Percentiles rank a stretch among this genome's conserved stretches.
Conservation (phyloP, 2,888 invertebrate genomes). For the Aspidiotus rigidus region DNA sequence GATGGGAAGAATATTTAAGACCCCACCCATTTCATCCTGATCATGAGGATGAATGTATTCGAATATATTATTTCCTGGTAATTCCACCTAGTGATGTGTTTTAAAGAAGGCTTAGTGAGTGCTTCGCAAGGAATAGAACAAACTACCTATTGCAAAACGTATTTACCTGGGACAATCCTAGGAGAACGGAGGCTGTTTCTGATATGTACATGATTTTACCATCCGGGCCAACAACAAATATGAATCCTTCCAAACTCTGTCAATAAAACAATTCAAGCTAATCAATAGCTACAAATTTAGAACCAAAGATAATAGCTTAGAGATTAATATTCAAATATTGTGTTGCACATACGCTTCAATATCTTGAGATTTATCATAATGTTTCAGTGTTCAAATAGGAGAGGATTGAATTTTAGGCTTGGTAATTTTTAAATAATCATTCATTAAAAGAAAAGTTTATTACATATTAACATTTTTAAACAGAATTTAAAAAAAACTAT, state of each 20-base stretch:
- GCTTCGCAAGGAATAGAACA: background rate
- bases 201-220: constrained; percentile 99
- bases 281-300: no score
- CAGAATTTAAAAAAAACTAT: no score
- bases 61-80: constrained; percentile 94
- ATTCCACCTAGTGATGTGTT: constrained; percentile 95
- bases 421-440: no score
- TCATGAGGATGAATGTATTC: constrained; percentile 95
- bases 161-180: constrained; percentile 86
- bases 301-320: no score
- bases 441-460: no score
- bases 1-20: constrained; percentile 51
- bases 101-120: constrained; percentile 37
- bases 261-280: constrained; percentile 35
- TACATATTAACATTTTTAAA: no score
- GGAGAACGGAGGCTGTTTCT: constrained; percentile 92
- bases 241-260: constrained; percentile 88
- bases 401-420: background rate
- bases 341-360: no score
- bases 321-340: no score
- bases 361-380: background rate
- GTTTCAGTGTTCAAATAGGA: background rate
- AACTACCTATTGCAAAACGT: no score
- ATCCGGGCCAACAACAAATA: constrained; percentile 93
- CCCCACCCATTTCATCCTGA: constrained; percentile 88